A percentile compares a stretch with the other conserved stretches of the same genome.
Evolutionary conservation across 2,888 invertebrate genomes (phyloP).

Genomic region (Andrena marginata): DNA sequence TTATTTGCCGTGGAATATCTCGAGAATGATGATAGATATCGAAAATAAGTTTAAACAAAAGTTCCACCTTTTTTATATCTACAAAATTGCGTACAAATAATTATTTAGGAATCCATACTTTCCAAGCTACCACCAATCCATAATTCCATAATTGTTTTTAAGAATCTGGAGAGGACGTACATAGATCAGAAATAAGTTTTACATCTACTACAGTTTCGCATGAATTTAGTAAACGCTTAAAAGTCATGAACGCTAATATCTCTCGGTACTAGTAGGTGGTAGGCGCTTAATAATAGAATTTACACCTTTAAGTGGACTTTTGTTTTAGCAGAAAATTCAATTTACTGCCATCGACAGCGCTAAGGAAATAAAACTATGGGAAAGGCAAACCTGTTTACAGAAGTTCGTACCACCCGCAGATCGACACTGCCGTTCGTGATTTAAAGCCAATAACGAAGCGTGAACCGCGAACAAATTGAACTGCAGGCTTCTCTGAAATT

Average conservation of each 20-base stretch:
- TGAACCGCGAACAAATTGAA: conserved; percentile 71
- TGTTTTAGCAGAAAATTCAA: conserved; percentile 70
- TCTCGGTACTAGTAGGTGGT: conserved; percentile 3
- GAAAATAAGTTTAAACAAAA: no score
- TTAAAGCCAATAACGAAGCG: conserved; percentile 73
- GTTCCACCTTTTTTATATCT: neutral
- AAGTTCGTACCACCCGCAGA: conserved; percentile 71
- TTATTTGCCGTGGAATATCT: no score
- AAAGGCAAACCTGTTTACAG: conserved; percentile 70
- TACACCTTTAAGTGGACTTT: conserved; percentile 50
- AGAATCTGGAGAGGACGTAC: no score
- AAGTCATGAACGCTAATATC: neutral
- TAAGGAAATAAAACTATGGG: conserved; percentile 51
- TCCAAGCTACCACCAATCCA: no score
- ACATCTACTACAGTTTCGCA: neutral
- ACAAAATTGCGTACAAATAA: neutral
- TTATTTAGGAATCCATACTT: neutral
- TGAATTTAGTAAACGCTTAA: neutral
- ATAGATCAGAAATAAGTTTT: neutral
- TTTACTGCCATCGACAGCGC: conserved; percentile 53
- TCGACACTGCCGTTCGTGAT: conserved; percentile 70
- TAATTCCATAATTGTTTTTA: no score
- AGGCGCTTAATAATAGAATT: conserved; percentile 52
- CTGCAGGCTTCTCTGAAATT: conserved; percentile 61
- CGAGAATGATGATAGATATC: no score